Evolutionary conservation across 2,797 vertebrate species (phyloP).

Genomic region (Malurus splendens): DNA sequence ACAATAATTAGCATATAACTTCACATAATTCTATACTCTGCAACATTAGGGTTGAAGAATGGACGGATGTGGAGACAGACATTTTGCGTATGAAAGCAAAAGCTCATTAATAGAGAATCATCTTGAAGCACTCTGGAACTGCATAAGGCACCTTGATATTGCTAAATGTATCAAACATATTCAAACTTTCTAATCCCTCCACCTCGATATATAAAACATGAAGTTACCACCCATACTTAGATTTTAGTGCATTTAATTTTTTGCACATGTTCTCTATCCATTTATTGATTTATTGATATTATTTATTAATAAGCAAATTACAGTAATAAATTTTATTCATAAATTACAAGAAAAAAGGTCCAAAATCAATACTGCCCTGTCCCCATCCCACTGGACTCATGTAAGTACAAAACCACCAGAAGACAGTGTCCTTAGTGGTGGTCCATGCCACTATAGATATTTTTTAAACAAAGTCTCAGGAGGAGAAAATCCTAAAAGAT

Average conservation of each 20-base stretch:
- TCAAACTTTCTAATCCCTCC: not conserved
- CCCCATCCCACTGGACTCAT: accelerated
- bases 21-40: not conserved
- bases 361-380: not conserved
- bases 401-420: not conserved
- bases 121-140: not conserved
- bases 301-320: not conserved
- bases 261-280: not conserved
- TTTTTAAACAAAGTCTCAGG: not conserved
- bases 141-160: not conserved
- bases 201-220: not conserved
- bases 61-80: not conserved
- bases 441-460: too few relatives aligned
- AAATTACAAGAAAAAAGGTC: not conserved
- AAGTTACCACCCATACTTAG: not conserved
- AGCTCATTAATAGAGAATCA: accelerated
- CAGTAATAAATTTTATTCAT: not conserved
- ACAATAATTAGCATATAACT: not conserved
- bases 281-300: not conserved
- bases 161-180: not conserved
- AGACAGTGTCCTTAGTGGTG: not conserved
- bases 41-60: not conserved
- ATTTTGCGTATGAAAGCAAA: not conserved
- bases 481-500: not conserved
- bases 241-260: not conserved